Conservation (phyloP, 2,113 vertebrate genomes). For the Pterocles gutturalis region DNA sequence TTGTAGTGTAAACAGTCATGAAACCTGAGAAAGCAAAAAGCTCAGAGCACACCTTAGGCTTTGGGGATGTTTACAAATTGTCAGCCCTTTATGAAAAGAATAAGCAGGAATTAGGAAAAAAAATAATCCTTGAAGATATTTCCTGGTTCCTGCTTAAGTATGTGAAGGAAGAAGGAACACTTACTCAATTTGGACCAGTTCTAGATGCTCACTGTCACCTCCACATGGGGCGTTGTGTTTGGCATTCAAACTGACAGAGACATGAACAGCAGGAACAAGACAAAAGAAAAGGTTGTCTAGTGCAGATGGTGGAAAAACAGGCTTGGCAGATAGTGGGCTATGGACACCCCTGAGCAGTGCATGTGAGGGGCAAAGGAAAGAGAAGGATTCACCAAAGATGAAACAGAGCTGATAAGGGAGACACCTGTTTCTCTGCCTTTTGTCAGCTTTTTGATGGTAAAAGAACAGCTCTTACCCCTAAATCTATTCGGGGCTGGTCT, state of each 20-base stretch:
- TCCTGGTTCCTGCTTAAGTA: constrained; percentile 31
- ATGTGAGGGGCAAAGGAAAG: neutral
- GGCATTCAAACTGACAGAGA: neutral
- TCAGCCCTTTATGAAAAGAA: neutral
- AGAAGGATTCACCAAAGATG: neutral
- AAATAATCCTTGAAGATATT: neutral
- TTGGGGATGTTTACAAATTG: neutral
- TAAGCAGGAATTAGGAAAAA: neutral
- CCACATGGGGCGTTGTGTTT: neutral
- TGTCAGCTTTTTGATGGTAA: neutral
- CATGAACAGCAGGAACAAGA: neutral
- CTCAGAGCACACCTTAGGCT: neutral
- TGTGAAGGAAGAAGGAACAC: neutral
- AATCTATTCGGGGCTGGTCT: neutral
- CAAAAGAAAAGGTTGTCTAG: neutral
- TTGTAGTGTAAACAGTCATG: neutral
- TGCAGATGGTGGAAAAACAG: neutral
- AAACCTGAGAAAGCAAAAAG: constrained; percentile 26
- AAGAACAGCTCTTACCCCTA: neutral
- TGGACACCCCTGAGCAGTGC: neutral
- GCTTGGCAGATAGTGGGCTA: neutral
- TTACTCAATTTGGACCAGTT: neutral
- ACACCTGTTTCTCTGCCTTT: neutral
- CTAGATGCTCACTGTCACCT: neutral
- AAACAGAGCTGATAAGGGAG: neutral